Base-by-base conservation (phyloP, 2,113 vertebrate species). In the Pionites leucogaster region DNA sequence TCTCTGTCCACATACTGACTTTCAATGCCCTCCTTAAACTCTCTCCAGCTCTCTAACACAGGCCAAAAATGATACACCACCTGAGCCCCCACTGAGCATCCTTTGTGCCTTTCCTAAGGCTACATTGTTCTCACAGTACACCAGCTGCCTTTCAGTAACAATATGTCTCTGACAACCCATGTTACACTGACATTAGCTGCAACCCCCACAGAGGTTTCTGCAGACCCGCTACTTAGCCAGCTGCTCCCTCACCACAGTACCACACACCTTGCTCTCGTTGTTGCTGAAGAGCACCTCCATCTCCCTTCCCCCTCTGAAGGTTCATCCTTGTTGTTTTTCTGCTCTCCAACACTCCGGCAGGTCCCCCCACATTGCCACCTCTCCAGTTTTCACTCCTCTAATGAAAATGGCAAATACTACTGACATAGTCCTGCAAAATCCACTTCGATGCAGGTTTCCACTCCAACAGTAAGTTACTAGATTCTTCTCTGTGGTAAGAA, bases 291-390 rank as follows among this genome's bases (percentile, higher is more conserved):
- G 15, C n/a, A 69, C 2, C 6, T 60, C 11, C 35, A 27, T 60
- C 18, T 41, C 44, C 35, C 13, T 64, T 35, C 8, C 16, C 14
- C 6, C n/a, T 79, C 22, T 23, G 12, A 77, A 72, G 28, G 19
- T 8, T 41, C n/a, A 46, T 1, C 3, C 1, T 0, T 2, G 44
- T 4, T 35, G 19, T 47, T 77, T 33, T 47, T 37, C 52, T 78
- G 37, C n/a, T 27, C 29, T 77, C 53, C 35, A 41, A 8, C 16
- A 60, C 5, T 4, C 25, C 39, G 3, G 15, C 2, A 3, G 6
- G 35, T 46, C 4, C 6, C 3, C 25, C 14, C 22, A 65, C 35
- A 25, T 7, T 62, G 27, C 7, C 2, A 1, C 49, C 33, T 60
- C 42, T 50, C 52, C 25, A 29, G 27, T 82, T 92, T 63, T 79